These are phyloP conservation scores for Halcyon senegalensis DNA, from an alignment of 2,113 vertebrate species.

Conservation along the genomic window DNA sequence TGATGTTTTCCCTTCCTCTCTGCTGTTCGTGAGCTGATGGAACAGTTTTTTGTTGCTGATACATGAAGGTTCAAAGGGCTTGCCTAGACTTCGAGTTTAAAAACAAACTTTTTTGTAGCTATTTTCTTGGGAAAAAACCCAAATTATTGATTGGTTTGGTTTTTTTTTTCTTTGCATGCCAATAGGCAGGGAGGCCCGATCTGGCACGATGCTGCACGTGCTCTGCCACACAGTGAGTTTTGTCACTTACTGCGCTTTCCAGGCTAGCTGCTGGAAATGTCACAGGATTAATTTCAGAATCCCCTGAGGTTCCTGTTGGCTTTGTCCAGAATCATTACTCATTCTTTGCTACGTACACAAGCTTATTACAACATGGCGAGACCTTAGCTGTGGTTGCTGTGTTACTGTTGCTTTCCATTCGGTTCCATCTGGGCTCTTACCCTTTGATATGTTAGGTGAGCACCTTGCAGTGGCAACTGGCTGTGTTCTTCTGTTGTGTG, in stretches of 20 bases:
- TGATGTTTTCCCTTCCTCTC: neutral
- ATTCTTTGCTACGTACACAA: neutral
- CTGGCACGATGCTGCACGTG: neutral
- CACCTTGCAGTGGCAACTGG: neutral
- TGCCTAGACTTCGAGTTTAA: neutral
- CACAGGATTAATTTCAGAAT: constrained; percentile 26
- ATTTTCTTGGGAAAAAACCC: neutral
- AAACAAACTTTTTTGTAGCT: neutral
- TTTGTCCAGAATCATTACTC: constrained; percentile 30
- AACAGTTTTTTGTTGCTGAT: neutral
- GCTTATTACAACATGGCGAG: neutral
- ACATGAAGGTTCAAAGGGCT: neutral
- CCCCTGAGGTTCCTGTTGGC: constrained; percentile 2
- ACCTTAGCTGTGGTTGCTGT: neutral
- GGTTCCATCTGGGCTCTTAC: neutral
- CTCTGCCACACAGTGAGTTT: neutral
- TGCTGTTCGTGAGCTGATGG: neutral
- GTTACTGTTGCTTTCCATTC: neutral
- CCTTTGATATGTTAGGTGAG: neutral
- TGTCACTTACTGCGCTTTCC: neutral
- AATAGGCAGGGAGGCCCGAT: neutral
- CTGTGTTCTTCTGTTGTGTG: neutral
- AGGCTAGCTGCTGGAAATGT: constrained; percentile 30
- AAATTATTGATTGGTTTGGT: neutral
- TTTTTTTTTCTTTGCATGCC: neutral